Evolutionary conservation across 2,797 vertebrate species (phyloP).

Genomic region (Sebastes hopkinsi): DNA sequence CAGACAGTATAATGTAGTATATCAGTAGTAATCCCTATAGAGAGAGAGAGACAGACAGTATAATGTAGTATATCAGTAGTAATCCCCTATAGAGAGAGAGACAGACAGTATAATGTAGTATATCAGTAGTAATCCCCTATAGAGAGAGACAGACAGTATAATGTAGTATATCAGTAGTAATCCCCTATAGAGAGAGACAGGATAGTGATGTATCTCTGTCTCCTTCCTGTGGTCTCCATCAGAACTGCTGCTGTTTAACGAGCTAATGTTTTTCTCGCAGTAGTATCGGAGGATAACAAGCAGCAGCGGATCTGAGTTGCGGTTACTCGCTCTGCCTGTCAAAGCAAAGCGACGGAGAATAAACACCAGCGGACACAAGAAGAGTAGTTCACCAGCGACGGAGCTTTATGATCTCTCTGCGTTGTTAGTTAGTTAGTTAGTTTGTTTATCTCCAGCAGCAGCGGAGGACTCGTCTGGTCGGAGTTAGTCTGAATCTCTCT

Average conservation of each 20-base stretch:
- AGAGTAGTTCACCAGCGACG: background rate
- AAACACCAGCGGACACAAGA: background rate
- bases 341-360: background rate
- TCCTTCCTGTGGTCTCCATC: slow-evolving; percentile 40
- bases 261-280: slow-evolving; percentile 61
- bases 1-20: no score
- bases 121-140: no score
- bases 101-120: no score
- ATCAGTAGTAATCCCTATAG: no score
- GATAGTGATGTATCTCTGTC: slow-evolving; percentile 2
- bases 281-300: slow-evolving; percentile 42
- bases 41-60: no score
- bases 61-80: no score
- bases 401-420: no score
- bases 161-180: no score
- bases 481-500: slow-evolving; percentile 46
- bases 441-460: slow-evolving; percentile 25
- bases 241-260: background rate
- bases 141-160: no score
- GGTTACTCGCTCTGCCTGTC: background rate
- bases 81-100: no score
- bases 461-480: slow-evolving; percentile 25
- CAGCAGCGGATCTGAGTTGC: slow-evolving; percentile 34
- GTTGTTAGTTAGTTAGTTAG: background rate
- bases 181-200: no score